A percentile compares a stretch with the other conserved stretches of the same genome.
Conservation (phyloP, 2,113 vertebrate genomes). For the Lethenteron reissneri region DNA sequence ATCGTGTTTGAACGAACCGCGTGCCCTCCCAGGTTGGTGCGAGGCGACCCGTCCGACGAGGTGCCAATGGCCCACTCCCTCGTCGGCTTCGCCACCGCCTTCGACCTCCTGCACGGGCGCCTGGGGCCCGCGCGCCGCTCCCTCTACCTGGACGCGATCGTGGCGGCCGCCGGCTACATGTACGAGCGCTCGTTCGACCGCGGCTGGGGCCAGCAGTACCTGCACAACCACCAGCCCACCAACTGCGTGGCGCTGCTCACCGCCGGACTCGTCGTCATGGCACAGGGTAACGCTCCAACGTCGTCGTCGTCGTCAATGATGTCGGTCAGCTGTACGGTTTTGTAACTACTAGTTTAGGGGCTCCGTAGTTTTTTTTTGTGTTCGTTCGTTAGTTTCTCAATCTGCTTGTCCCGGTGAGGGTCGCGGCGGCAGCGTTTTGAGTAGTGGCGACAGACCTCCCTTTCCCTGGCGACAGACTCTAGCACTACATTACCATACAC, state of each 20-base stretch:
- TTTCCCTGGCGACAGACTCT: too few relatives aligned
- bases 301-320: too few relatives aligned
- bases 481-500: too few relatives aligned
- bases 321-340: too few relatives aligned
- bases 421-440: too few relatives aligned
- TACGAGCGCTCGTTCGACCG: slow-evolving; percentile 73
- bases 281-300: slow-evolving; percentile 41
- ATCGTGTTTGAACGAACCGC: neutral
- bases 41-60: slow-evolving; percentile 92
- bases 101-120: slow-evolving; percentile 75
- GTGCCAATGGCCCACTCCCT: slow-evolving; percentile 82
- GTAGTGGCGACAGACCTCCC: too few relatives aligned
- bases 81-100: slow-evolving; percentile 85
- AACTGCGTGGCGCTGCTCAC: slow-evolving; percentile 90
- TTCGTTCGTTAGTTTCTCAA: too few relatives aligned
- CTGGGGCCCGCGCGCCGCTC: slow-evolving; percentile 67
- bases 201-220: slow-evolving; percentile 93
- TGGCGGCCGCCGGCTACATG: slow-evolving; percentile 67
- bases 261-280: slow-evolving; percentile 78
- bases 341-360: too few relatives aligned
- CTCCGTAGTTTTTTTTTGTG: too few relatives aligned
- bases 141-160: slow-evolving; percentile 75
- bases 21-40: slow-evolving; percentile 51
- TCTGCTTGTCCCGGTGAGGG: too few relatives aligned
- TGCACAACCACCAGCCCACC: slow-evolving; percentile 96